Base-by-base conservation (phyloP, 64 coral and sea anemone genomes). In the Dendronephthya gigantea region DNA sequence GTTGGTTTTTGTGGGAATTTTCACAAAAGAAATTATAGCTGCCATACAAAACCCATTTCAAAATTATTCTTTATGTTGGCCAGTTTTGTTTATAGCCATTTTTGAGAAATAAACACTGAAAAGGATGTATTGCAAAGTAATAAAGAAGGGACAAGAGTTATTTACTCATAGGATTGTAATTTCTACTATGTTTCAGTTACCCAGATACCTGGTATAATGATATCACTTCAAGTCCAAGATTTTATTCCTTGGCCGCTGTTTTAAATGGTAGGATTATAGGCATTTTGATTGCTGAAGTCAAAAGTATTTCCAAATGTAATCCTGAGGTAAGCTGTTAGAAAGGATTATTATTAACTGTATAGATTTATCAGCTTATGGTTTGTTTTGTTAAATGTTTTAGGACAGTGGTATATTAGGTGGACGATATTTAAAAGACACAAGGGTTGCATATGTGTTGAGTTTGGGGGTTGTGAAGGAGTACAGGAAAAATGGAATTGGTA, bases 401-500 rank as follows among this genome's bases (percentile, higher is more conserved):
- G 95, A 98, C 65, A 56, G 84, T 62, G 95, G 95, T 30, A 93
- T 98, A 49, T 89, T 98, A 49, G 92, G 89, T 1, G 93, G 89
- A 50, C 89, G 76, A 70, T 93, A 87, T 87, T 51, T 40, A 65
- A 92, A 98, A 7, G 91, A 98, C 32, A 85, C 85, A 68, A 85
- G 84, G 32, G 92, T 98, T 51, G 91, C 92, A 27, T 98, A 98
- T 36, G 89, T 98, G 65, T 83, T 98, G 31, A 98, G 95, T 68
- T 89, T 98, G 84, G 95, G 95, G 39, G 95, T 98, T 23, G 89
- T 90, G 13, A 93, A 98, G 69, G 87, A 85, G 32, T 98, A 85
- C 48, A 93, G 95, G 56, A 93, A 92, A 85, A 92, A 93, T 28
- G 91, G 91, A 48, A 98, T 98, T 76, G 95, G 95, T 98, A 84